Evolutionary conservation across 2,113 vertebrate species (phyloP).

Genomic region (Chloropsis hardwickii): DNA sequence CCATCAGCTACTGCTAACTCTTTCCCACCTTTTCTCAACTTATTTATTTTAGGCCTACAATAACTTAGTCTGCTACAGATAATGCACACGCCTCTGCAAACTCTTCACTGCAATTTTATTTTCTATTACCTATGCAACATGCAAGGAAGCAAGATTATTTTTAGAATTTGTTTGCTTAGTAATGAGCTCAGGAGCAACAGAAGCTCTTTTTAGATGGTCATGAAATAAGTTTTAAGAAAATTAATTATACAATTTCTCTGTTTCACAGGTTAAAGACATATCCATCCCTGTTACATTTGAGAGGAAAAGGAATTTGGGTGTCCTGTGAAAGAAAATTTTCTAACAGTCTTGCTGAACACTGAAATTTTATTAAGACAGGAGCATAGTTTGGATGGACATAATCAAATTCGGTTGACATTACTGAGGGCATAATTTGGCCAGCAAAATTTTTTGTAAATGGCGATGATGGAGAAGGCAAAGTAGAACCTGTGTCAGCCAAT

Average conservation of each 20-base stretch:
- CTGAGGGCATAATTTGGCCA: neutral
- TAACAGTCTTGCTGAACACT: neutral
- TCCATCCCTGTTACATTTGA: neutral
- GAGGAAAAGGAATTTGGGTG: neutral
- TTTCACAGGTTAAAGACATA: neutral
- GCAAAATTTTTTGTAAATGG: neutral
- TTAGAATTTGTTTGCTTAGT: neutral
- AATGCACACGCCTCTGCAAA: fast-evolving
- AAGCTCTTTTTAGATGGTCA: neutral
- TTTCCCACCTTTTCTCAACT: neutral
- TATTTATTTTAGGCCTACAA: neutral
- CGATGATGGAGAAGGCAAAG: neutral
- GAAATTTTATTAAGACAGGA: neutral
- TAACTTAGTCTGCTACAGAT: neutral
- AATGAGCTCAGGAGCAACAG: neutral
- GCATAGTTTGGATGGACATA: neutral
- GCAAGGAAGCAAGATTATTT: neutral
- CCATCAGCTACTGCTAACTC: neutral
- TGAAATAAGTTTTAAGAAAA: neutral
- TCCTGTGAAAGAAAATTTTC: neutral
- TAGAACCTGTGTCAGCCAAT: neutral
- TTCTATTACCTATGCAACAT: neutral
- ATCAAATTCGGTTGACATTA: neutral
- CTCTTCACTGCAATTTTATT: neutral
- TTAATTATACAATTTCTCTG: neutral